Base-by-base conservation (phyloP, 2,888 invertebrate genomes). In the Platycheirus albimanus region DNA sequence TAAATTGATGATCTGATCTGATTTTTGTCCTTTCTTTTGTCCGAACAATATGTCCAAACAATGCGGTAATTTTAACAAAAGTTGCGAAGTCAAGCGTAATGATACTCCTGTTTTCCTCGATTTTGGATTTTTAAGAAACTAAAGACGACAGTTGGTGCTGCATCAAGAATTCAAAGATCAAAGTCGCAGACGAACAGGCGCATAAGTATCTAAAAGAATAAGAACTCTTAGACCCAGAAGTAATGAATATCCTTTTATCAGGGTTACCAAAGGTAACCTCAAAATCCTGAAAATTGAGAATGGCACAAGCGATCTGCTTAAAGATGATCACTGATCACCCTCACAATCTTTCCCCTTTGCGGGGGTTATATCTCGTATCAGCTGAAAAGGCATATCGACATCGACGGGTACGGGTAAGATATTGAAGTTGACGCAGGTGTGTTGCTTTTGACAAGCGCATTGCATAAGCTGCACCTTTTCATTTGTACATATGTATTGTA, bases 381-480 rank as follows among this genome's bases (percentile, higher is more conserved):
- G 38, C 64, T 56, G 56, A 56, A 20, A 56, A 51, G 51, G 20
- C 33, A 75, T 66, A n/a, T n/a, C n/a, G n/a, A n/a, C n/a, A n/a
- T n/a, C n/a, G n/a, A n/a, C n/a, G n/a, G n/a, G n/a, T n/a, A n/a
- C 36, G n/a, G 36, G 8, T 33, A 20, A 63, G 33, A 66, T 54
- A 41, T 45, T 64, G 70, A 51, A 76, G 76, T 76, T 76, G 80
- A 66, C 56, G 81, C 81, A 81, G 81, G 81, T 81, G 81, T 71
- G 81, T 61, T 75, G 28, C 63, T 49, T n/a, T 71, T 80, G 76
- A 70, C 76, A 76, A 76, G 20, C 71, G 38, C n/a, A n/a, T 83
- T 83, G 67, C 81, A 77, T 77, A 83, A 83, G 81, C 81, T 83
- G 81, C 81, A 77, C 77, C 81, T 71, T 83, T 77, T 71, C 71